Base-by-base conservation (phyloP, 2,888 invertebrate species). In the Mythimna loreyi region DNA sequence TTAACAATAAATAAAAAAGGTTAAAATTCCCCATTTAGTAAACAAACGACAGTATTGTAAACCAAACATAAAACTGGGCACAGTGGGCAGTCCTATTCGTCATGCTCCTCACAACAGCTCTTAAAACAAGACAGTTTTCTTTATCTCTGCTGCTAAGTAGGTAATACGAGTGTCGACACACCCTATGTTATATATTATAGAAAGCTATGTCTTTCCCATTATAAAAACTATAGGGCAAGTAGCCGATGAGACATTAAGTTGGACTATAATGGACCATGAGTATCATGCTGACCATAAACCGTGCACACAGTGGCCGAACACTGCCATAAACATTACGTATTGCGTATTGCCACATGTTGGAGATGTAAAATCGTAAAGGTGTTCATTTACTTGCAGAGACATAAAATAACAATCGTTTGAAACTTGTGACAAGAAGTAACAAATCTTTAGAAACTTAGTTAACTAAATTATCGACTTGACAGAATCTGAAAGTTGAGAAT, bases 181-280 rank as follows among this genome's bases (percentile, higher is more conserved):
- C 67, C 72, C 69, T 68, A 81, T 74, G n/a, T n/a, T n/a, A n/a
- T n/a, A n/a, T n/a, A n/a, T n/a, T n/a, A n/a, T n/a, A n/a, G n/a
- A n/a, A n/a, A n/a, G n/a, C n/a, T n/a, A 80, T 70, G 47, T 60
- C 64, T 73, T 75, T 69, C 68, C 67, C 80, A 82, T 77, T 80
- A 78, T 71, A 62, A 55, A 73, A 80, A 78, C 72, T 67, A 74
- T 56, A 71, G 82, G 52, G 58, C 71, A 56, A 73, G 65, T 45
- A 63, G 62, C 61, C 73, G 65, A 80, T 73, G 82, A 72, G 56
- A 56, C 71, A 72, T 78, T 72, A 72, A 67, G 56, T 77, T 71
- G 55, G 56, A 66, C 36, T 61, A 74, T 81, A 78, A 82, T 71
- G 61, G 71, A 19, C 69, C 47, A 43, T 66, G 66, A 56, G 61